Base-by-base conservation (phyloP, 1,140 invertebrate species). In the Brachionus plicatilis region DNA sequence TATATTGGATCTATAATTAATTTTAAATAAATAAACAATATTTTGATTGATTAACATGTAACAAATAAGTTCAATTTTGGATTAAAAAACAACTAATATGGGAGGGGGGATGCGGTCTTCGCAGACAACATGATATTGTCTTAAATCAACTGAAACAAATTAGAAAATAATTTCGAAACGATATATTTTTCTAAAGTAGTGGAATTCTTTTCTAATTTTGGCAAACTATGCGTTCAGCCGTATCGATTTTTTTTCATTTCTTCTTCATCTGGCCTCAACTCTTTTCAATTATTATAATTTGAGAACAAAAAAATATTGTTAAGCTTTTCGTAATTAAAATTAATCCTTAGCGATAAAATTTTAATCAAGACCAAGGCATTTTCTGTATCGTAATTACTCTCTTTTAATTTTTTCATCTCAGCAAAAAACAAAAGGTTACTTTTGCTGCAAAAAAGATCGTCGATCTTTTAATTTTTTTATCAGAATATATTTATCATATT, bases 41-140 rank as follows among this genome's bases (percentile, higher is more conserved):
- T 43, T 29, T 72, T 72, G 68, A 72, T 72, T 72, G 68, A 72
- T 72, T 72, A 72, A 72, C 68, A 72, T 72, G 68, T 72, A 72
- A 41, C 37, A 72, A 41, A 41, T 72, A 72, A 41, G 33, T 41
- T 41, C 68, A 72, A 68, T 68, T 68, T 68, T 17, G 12, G 33
- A 17, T n/a, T 43, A 72, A 43, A 37, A 72, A 72, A 72, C 68
- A 72, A 41, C 17, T 43, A 14, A 11, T 43, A 72, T n/a, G 41
- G 0, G n/a, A n/a, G 17, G 33, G 33, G 27, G 27, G 1, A 1
- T 7, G 5, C 33, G 5, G 3, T 37, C 6, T 7, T 6, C 0
- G 33, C 6, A 9, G n/a, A 60, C n/a, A 20, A 60, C 5, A 20
- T 60, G 53, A 60, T 43, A 20, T 43, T 41, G 17, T 37, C 33